Percentiles rank a stretch among this genome's conserved stretches.
phyloP scores from a whole-genome alignment of 2,797 vertebrate genomes.

The Oreochromis grahami region DNA sequence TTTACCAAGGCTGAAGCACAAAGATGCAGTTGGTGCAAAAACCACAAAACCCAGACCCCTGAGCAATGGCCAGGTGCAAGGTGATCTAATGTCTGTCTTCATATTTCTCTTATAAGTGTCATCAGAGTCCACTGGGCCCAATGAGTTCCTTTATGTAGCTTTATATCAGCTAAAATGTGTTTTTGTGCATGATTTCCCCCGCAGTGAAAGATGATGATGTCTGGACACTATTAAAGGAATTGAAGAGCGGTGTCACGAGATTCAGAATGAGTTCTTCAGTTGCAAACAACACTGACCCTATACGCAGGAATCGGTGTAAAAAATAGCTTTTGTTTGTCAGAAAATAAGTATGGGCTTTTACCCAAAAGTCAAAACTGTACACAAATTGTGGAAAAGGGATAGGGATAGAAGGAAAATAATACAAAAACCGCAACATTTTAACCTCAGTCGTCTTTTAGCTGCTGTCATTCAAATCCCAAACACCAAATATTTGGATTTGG shows the following conservation, averaged over 20 bases:
- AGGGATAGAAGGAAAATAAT: background rate
- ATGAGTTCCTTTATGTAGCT: constrained; percentile 15
- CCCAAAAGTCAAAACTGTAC: background rate
- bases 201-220: constrained; percentile 2
- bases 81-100: constrained; percentile 42
- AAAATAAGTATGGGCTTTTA: background rate
- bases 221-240: background rate
- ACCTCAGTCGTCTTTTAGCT: background rate
- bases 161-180: constrained; percentile 12
- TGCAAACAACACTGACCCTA: background rate
- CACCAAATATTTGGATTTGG: background rate
- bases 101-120: constrained; percentile 28
- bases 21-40: constrained; percentile 14
- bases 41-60: background rate
- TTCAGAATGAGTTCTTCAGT: background rate
- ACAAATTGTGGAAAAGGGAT: background rate
- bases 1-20: constrained; percentile 28
- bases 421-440: background rate
- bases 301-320: background rate
- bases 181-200: constrained; percentile 8
- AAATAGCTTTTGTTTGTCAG: background rate
- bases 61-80: constrained; percentile 19
- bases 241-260: background rate
- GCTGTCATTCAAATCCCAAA: background rate
- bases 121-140: constrained; percentile 5